Evolutionary conservation across 2,888 invertebrate genomes (phyloP).

Genomic region (Urechis unicinctus): DNA sequence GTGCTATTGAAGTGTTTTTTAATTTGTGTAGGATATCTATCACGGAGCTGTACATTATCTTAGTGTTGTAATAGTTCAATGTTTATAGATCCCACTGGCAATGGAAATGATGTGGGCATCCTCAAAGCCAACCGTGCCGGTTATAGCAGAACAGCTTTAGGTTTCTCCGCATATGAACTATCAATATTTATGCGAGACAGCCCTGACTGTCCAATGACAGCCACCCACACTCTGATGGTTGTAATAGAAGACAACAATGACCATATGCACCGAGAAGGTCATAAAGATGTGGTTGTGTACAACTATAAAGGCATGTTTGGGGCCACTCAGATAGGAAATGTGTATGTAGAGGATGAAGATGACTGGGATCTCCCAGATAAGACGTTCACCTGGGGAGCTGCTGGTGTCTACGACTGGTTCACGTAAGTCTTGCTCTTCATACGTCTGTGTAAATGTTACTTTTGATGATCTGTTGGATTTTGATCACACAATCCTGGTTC

Average conservation of each 20-base stretch:
- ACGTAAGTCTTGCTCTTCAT: no score
- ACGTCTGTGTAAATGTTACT: no score
- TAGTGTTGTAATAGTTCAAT: no score
- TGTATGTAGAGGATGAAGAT: slow-evolving; percentile 93
- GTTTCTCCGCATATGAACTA: slow-evolving; percentile 10
- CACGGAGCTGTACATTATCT: no score
- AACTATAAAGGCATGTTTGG: slow-evolving; percentile 71
- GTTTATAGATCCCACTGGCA: slow-evolving; percentile 4
- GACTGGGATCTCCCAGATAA: slow-evolving; percentile 99
- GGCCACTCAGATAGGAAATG: slow-evolving; percentile 64
- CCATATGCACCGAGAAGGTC: slow-evolving; percentile 72
- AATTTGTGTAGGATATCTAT: no score
- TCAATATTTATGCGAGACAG: slow-evolving; percentile 7
- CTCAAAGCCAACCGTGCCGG: slow-evolving; percentile 8
- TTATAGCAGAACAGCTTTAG: slow-evolving; percentile 7
- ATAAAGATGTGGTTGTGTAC: slow-evolving; percentile 71
- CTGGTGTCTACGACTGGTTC: no score
- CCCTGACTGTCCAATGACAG: slow-evolving; percentile 58
- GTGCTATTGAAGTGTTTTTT: no score
- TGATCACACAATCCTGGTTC: no score
- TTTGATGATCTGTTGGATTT: no score
- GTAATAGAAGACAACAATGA: slow-evolving; percentile 97
- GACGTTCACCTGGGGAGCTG: slow-evolving; percentile 70
- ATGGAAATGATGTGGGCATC: neutral
- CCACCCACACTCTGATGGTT: slow-evolving; percentile 88